Evolutionary conservation across 2,888 invertebrate genomes (phyloP).

Genomic region (Leuctra nigra): DNA sequence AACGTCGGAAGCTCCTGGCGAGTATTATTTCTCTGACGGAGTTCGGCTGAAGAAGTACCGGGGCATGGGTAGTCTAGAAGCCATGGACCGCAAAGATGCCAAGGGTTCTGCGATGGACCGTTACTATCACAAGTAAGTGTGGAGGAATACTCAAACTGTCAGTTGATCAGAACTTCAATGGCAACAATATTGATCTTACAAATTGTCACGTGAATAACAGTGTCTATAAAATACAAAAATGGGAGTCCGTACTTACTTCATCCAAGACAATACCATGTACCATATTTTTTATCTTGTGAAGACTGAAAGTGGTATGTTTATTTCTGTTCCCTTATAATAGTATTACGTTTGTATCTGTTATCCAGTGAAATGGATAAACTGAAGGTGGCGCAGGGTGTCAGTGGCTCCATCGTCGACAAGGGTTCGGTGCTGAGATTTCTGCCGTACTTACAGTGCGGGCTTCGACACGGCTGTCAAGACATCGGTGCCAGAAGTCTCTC

Average conservation of each 20-base stretch:
- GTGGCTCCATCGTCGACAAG: conserved; percentile 97
- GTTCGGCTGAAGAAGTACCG: conserved; percentile 96
- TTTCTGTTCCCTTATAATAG: background rate
- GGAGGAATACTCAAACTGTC: background rate
- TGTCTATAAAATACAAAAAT: too few relatives aligned
- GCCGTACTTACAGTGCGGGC: conserved; percentile 90
- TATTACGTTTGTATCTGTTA: background rate
- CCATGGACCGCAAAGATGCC: conserved; percentile 91
- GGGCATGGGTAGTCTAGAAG: conserved; percentile 98
- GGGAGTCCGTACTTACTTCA: too few relatives aligned
- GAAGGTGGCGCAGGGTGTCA: conserved; percentile 97
- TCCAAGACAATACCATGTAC: too few relatives aligned
- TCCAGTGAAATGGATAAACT: conserved; percentile 64
- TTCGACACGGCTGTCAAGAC: conserved; percentile 96
- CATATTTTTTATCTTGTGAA: too few relatives aligned
- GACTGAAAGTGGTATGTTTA: too few relatives aligned
- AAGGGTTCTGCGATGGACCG: conserved; percentile 72
- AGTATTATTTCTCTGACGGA: conserved; percentile 98
- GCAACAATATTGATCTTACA: too few relatives aligned
- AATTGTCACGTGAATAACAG: too few relatives aligned
- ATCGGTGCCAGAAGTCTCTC: conserved; percentile 75
- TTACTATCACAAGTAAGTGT: conserved; percentile 40
- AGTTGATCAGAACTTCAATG: too few relatives aligned
- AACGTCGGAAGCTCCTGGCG: conserved; percentile 96
- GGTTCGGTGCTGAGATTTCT: conserved; percentile 93